A percentile compares a stretch with the other conserved stretches of the same genome.
phyloP scores from a whole-genome alignment of 2,888 invertebrate genomes.

The Callimorpha dominula region DNA sequence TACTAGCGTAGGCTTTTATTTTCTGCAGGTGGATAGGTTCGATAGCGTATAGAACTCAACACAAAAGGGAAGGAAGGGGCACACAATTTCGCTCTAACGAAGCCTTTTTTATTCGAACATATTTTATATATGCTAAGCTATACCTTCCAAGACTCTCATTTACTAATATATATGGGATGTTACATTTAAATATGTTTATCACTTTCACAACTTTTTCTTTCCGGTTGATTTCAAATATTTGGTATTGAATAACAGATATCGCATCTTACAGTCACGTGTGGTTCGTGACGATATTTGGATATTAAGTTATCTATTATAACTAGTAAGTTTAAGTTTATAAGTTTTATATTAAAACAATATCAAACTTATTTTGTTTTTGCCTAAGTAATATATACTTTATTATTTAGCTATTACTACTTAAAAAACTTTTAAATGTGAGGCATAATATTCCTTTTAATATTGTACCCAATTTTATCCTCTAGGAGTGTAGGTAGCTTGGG shows the following conservation, averaged over 20 bases:
- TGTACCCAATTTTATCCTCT: no score
- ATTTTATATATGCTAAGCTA: constrained; percentile 3
- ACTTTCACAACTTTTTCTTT: constrained; percentile 32
- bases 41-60: no score
- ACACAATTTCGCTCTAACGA: no score
- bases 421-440: no score
- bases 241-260: constrained; percentile 2
- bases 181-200: constrained; percentile 7
- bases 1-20: no score
- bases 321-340: no score
- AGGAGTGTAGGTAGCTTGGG: background rate
- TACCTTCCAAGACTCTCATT: constrained; percentile 6
- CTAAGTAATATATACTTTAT: no score
- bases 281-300: background rate
- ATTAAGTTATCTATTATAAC: background rate
- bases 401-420: no score
- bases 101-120: background rate
- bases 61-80: no score
- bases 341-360: background rate
- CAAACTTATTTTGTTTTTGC: no score
- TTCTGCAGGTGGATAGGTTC: no score
- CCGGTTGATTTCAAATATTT: constrained; percentile 16
- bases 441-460: no score
- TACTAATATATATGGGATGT: constrained; percentile 10
- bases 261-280: background rate